Base-by-base conservation (phyloP, 1,140 invertebrate genomes). In the Nebria ingens region DNA sequence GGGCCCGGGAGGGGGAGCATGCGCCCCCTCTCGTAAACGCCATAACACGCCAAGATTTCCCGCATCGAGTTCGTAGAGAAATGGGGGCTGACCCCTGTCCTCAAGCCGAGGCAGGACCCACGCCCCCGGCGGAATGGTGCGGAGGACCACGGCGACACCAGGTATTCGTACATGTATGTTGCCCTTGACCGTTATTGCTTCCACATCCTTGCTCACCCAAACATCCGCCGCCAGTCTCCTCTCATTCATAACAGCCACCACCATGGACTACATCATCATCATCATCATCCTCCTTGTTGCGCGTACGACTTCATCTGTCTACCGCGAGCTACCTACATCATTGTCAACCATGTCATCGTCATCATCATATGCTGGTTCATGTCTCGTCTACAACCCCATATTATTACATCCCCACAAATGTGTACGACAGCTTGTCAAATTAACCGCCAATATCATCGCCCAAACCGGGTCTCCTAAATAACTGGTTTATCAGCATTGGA, bases 11-110 rank as follows among this genome's bases (percentile, higher is more conserved):
- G 66, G 66, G 68, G 66, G 65, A 64, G 62, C 59, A 64, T 63
- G 64, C 64, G 65, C 65, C 64, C 65, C 66, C 65, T 68, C 68
- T 68, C 67, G 65, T 69, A 62, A 68, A 68, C 66, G 52, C 22
- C 52, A 53, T 17, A 22, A 6, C 9, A 53, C 64, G 80, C 79
- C 86, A 91, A 87, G 85, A 92, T 93, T 93, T 89, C 89, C 81
- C 87, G 88, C 79, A 87, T 91, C 86, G 88, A 91, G 82, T 89
- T 91, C 78, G 85, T 90, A 78, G 89, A 91, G 80, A 89, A 89
- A 90, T 92, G 89, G 89, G 89, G 89, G 85, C 86, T 91, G 77
- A 90, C 88, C 81, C 89, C 89, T 84, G 89, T 91, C 84, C 86
- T 91, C 81, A 87, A 84, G 79, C 88, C 89, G 83, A 87, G 87